Conservation (phyloP, 2,797 vertebrate species). For the Syngnathus rostellatus region DNA sequence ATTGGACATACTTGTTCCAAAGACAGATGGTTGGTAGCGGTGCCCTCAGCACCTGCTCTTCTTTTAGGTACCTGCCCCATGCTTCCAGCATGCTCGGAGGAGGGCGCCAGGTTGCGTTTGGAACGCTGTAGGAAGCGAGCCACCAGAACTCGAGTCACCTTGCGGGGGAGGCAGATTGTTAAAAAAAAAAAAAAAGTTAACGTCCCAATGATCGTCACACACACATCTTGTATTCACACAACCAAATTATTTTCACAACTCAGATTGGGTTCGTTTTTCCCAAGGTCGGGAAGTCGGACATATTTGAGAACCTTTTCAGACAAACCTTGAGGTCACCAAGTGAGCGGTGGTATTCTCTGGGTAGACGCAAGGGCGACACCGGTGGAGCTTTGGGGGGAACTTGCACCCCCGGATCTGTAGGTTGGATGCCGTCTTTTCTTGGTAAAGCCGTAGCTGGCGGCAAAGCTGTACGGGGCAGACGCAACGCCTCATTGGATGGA, state of each 20-base stretch:
- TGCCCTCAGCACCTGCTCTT: slow-evolving; percentile 49
- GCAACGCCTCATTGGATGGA: slow-evolving; percentile 74
- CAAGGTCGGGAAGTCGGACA: no score
- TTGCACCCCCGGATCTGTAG: slow-evolving; percentile 49
- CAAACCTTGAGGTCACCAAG: slow-evolving; percentile 86
- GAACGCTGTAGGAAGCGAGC: slow-evolving; percentile 90
- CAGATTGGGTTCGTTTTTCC: not conserved
- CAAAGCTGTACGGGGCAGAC: slow-evolving; percentile 63
- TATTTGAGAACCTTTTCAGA: not conserved
- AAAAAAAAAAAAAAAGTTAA: no score
- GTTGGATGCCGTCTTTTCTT: slow-evolving; percentile 70
- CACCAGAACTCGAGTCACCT: slow-evolving; percentile 82
- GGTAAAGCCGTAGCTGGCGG: slow-evolving; percentile 71
- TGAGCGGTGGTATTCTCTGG: slow-evolving; percentile 84
- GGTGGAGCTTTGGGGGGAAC: slow-evolving; percentile 65
- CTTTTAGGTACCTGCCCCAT: slow-evolving; percentile 73
- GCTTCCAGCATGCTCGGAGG: slow-evolving; percentile 63
- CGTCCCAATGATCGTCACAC: no score
- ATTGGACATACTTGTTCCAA: slow-evolving; percentile 58
- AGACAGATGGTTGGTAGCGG: slow-evolving; percentile 40
- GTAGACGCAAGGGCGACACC: slow-evolving; percentile 61
- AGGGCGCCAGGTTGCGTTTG: slow-evolving; percentile 71
- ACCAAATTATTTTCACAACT: not conserved
- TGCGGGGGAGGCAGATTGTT: slow-evolving; percentile 3
- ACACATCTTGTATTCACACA: no score